A percentile compares a stretch with the other conserved stretches of the same genome.
phyloP scores from a whole-genome alignment of 2,113 vertebrate species.

The Eleginops maclovinus region DNA sequence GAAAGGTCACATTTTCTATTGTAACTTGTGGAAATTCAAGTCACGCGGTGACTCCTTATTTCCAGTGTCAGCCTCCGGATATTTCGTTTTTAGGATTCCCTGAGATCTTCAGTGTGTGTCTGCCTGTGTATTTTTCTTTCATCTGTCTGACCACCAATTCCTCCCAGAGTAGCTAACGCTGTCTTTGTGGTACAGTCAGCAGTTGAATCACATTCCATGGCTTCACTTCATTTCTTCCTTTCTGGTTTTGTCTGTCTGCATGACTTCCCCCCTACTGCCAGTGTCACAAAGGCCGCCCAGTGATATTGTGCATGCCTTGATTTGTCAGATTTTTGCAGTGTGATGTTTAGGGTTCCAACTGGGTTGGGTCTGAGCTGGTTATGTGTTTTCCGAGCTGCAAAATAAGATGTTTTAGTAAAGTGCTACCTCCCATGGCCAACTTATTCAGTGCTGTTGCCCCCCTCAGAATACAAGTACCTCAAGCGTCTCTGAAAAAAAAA shows the following conservation, averaged over 20 bases:
- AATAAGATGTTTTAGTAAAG: conserved; percentile 34
- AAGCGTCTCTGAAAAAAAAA: conserved; percentile 60
- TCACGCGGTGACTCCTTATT: conserved; percentile 64
- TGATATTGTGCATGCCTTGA: conserved; percentile 45
- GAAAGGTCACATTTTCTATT: conserved; percentile 66
- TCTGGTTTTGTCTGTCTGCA: conserved; percentile 72
- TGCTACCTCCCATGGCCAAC: conserved; percentile 21
- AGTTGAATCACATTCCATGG: conserved; percentile 76
- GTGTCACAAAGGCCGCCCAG: conserved; percentile 57
- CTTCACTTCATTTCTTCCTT: conserved; percentile 75
- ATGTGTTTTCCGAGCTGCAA: conserved; percentile 37
- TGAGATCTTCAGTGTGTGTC: conserved; percentile 46
- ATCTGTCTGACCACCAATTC: conserved; percentile 71
- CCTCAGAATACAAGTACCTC: conserved; percentile 40
- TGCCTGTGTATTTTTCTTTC: conserved; percentile 53
- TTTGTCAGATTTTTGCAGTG: conserved; percentile 31
- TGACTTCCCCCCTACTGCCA: conserved; percentile 57
- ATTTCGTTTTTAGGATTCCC: conserved; percentile 59
- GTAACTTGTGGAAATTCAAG: conserved; percentile 57
- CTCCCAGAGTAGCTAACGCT: conserved; percentile 60
- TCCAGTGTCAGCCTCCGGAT: conserved; percentile 55
- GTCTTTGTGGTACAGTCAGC: conserved; percentile 73
- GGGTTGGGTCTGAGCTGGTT: conserved; percentile 14
- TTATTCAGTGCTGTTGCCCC: conserved; percentile 37
- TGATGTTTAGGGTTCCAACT: conserved; percentile 22